phyloP scores from a whole-genome alignment of 2,797 vertebrate species.

The Pteronotus mesoamericanus region DNA sequence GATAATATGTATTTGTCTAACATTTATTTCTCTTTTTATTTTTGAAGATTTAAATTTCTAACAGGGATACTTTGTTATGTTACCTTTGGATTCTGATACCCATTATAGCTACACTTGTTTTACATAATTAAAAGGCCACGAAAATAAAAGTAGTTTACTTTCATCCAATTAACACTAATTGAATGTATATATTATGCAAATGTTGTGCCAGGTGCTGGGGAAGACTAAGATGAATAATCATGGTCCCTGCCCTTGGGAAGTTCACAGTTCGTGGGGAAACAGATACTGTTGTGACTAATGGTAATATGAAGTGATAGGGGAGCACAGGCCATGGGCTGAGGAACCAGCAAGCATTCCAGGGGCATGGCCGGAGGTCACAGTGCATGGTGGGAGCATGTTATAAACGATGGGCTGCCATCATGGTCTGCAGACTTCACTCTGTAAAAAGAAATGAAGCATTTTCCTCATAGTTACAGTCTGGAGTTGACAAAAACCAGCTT shows the following conservation, averaged over 20 bases:
- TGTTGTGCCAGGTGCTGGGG: conserved; percentile 24
- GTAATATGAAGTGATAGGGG: not conserved
- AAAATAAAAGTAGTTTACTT: conserved; percentile 67
- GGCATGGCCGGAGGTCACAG: not conserved
- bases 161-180: conserved; percentile 59
- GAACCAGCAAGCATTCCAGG: not conserved
- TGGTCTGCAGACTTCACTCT: not conserved
- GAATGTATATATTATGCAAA: conserved; percentile 56
- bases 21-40: conserved; percentile 25
- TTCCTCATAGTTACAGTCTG: not conserved
- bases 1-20: conserved; percentile 33
- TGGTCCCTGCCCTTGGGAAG: not conserved
- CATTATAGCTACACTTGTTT: conserved; percentile 28
- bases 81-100: conserved; percentile 25
- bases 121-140: conserved; percentile 53
- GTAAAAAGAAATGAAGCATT: not conserved
- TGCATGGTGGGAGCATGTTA: not conserved
- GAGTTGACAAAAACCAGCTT: not conserved
- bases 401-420: not conserved
- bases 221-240: conserved; percentile 54
- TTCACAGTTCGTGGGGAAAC: not conserved
- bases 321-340: accelerated
- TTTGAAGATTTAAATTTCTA: not conserved
- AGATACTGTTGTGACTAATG: not conserved
- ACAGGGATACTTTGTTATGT: not conserved